These are phyloP conservation scores for Chaunax sp. DNA, from an alignment of 2,797 vertebrate species.

Conservation along the genomic window DNA sequence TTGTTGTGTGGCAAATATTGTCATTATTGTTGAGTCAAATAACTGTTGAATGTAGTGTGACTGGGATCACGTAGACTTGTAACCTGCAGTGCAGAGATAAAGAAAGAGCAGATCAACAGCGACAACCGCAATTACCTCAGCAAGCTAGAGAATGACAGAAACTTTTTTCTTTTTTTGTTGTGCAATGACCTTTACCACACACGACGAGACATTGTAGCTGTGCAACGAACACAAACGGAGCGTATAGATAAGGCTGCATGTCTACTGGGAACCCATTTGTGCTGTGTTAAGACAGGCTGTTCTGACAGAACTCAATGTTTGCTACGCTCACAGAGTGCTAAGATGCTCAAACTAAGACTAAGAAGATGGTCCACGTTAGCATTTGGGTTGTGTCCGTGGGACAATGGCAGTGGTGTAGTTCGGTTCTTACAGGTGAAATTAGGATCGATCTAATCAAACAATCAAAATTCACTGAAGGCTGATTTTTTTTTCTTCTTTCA, in stretches of 20 bases:
- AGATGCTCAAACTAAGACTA: constrained; percentile 10
- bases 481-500: not conserved
- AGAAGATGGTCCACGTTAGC: constrained; percentile 13
- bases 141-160: constrained; percentile 21
- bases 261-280: constrained; percentile 30
- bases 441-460: constrained; percentile 16
- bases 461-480: constrained; percentile 24
- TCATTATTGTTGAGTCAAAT: constrained; percentile 37
- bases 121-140: constrained; percentile 20
- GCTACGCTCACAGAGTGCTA: constrained; percentile 11
- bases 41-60: constrained; percentile 23
- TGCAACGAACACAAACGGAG: constrained; percentile 28
- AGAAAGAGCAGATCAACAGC: constrained; percentile 4
- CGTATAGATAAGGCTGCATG: constrained; percentile 47
- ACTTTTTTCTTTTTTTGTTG: not conserved
- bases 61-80: constrained; percentile 16
- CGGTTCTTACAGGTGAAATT: constrained; percentile 22
- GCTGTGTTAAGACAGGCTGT: constrained; percentile 9
- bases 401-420: constrained; percentile 38
- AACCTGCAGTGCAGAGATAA: constrained; percentile 15
- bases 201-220: constrained; percentile 38
- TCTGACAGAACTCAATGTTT: constrained; percentile 26
- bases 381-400: constrained; percentile 30
- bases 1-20: constrained; percentile 47
- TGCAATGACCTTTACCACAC: constrained; percentile 28